Conservation (phyloP, 2,113 vertebrate species). For the Tetrao urogallus region DNA sequence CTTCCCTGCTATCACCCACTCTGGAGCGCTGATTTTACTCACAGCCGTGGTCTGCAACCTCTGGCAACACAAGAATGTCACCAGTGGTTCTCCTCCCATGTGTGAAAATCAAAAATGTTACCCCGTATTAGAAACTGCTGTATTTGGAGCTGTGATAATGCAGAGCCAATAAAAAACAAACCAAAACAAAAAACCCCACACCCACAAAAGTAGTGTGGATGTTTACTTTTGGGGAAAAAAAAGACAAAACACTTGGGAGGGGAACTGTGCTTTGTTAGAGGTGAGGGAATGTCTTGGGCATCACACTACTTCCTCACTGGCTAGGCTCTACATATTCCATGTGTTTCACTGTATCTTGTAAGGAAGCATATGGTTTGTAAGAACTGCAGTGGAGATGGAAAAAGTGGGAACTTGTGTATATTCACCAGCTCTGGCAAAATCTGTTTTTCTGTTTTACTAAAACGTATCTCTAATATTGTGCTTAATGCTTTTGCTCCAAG, state of each 20-base stretch:
- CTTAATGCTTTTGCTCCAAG: constrained; percentile 2
- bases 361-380: not conserved
- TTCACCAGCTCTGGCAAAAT: not conserved
- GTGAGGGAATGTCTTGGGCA: not conserved
- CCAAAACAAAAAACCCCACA: too few relatives aligned
- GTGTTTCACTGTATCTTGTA: not conserved
- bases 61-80: not conserved
- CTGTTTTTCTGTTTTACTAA: not conserved
- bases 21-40: not conserved
- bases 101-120: not conserved
- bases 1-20: not conserved
- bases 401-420: not conserved
- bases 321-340: not conserved
- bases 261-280: not conserved
- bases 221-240: not conserved
- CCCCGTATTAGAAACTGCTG: not conserved
- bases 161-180: not conserved
- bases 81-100: not conserved
- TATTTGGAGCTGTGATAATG: not conserved
- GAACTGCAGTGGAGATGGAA: not conserved
- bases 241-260: not conserved
- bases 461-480: not conserved
- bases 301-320: not conserved
- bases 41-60: not conserved
- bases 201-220: not conserved